phyloP scores from a whole-genome alignment of 30 jellyfish, hydroid and myxozoan species.

The Hydractinia echinata region DNA sequence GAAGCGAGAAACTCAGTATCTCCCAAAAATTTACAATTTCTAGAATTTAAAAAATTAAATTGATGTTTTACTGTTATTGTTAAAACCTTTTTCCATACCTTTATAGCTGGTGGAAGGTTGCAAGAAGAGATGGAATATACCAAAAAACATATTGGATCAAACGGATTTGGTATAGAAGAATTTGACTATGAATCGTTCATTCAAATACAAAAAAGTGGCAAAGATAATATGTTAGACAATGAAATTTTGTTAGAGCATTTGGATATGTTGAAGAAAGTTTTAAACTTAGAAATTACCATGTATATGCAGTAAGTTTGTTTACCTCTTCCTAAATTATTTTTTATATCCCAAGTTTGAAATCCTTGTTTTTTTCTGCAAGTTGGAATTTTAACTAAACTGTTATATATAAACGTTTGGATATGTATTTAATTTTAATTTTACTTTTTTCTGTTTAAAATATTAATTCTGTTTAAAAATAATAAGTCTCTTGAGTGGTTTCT shows the following conservation, averaged over 20 bases:
- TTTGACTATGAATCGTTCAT: conserved; percentile 59
- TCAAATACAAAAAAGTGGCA: conserved; percentile 53
- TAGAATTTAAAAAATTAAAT: no score
- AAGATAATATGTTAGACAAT: conserved; percentile 41
- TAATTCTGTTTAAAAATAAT: no score
- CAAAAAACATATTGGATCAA: conserved; percentile 20
- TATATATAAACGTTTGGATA: no score
- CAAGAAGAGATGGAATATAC: conserved; percentile 60
- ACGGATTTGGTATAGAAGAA: conserved; percentile 30
- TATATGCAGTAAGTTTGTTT: conserved; percentile 5
- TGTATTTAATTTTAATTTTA: no score
- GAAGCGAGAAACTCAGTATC: neutral
- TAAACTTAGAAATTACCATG: conserved; percentile 8
- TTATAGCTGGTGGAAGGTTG: conserved; percentile 75
- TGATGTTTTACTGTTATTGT: neutral
- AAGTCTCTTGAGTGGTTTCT: no score
- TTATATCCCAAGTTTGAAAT: no score
- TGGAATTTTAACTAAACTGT: no score
- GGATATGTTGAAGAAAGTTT: conserved; percentile 66
- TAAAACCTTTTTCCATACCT: neutral
- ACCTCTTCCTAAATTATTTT: neutral
- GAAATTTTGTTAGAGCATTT: conserved; percentile 62
- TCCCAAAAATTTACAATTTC: neutral
- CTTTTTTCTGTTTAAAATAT: no score
- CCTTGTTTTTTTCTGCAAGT: no score